phyloP scores from a whole-genome alignment of 2,113 vertebrate species.

The Cyprinus carpio region DNA sequence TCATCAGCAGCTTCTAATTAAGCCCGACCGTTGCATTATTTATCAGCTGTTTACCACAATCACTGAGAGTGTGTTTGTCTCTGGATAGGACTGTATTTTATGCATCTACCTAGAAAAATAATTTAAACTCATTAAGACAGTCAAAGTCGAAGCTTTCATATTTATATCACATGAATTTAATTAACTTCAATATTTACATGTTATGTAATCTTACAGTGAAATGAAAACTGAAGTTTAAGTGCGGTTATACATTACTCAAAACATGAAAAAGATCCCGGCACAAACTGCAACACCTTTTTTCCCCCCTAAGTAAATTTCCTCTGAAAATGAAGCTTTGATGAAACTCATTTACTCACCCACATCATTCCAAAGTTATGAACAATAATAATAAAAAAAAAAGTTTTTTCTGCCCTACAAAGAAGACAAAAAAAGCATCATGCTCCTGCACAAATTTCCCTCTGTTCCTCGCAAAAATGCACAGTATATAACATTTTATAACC shows the following conservation, averaged over 20 bases:
- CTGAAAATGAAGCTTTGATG: neutral
- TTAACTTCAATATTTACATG: neutral
- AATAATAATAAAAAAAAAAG: neutral
- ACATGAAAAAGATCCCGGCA: neutral
- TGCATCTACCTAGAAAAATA: neutral
- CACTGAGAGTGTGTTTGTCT: constrained; percentile 31
- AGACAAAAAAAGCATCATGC: neutral
- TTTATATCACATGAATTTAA: neutral
- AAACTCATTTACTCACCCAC: neutral
- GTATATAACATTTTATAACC: neutral
- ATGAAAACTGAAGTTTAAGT: neutral
- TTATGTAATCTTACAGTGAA: neutral
- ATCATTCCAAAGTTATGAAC: neutral
- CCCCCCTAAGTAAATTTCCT: neutral
- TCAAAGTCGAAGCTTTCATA: neutral
- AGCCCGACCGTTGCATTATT: constrained; percentile 44
- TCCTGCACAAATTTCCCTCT: neutral
- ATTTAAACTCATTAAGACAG: neutral
- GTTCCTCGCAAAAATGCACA: neutral
- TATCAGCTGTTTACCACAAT: constrained; percentile 48
- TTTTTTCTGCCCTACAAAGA: neutral
- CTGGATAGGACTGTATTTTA: neutral
- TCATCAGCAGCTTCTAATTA: constrained; percentile 47
- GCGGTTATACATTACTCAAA: neutral
- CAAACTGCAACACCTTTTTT: neutral